A percentile compares a stretch with the other conserved stretches of the same genome.
These are phyloP conservation scores for Chelonia mydas DNA, from an alignment of 2,797 vertebrate genomes.

Conservation along the genomic window DNA sequence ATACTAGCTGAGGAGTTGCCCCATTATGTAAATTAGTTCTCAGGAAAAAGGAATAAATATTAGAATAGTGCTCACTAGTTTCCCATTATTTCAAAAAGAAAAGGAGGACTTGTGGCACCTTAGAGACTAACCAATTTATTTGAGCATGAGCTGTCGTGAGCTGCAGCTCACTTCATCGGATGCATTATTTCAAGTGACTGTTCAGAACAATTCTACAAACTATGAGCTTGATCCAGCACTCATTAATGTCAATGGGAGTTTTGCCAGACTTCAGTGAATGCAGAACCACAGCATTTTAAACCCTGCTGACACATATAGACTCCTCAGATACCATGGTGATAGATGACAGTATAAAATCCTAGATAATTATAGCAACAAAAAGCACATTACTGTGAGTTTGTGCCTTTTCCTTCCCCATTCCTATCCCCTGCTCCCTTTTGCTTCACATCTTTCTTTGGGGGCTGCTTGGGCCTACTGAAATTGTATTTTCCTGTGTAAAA, in stretches of 20 bases:
- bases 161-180: too few relatives aligned
- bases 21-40: neutral
- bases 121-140: too few relatives aligned
- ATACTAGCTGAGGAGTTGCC: neutral
- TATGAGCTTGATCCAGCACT: neutral
- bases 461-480: neutral
- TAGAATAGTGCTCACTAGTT: neutral
- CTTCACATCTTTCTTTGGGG: neutral
- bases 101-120: too few relatives aligned
- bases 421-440: neutral
- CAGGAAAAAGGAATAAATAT: neutral
- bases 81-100: neutral
- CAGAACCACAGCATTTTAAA: neutral
- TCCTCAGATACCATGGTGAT: neutral
- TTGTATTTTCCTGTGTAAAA: neutral
- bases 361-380: neutral
- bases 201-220: neutral
- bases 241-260: neutral
- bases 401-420: neutral
- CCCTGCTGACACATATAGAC: neutral
- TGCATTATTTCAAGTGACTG: neutral
- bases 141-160: too few relatives aligned
- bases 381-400: neutral
- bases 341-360: neutral
- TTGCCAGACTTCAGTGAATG: neutral